A percentile compares a stretch with the other conserved stretches of the same genome.
Evolutionary conservation across 2,888 invertebrate genomes (phyloP).

Genomic region (Meiosimyza decipiens): DNA sequence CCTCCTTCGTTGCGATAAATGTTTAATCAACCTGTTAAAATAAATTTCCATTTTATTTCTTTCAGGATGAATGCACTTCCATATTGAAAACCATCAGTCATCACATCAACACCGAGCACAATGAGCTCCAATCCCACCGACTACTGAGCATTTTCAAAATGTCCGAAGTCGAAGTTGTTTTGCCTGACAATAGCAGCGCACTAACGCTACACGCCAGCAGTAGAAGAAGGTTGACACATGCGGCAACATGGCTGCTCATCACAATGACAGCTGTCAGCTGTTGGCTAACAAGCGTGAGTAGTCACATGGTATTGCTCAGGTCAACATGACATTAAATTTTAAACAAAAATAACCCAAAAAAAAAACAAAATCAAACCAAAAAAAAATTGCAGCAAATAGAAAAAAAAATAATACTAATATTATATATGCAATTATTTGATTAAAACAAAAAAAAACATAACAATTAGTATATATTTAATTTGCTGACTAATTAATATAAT

Average conservation of each 20-base stretch:
- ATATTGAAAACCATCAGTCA: constrained; percentile 84
- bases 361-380: constrained; percentile 18
- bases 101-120: constrained; percentile 86
- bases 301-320: constrained; percentile 30
- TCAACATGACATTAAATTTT: constrained; percentile 45
- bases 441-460: constrained; percentile 17
- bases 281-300: constrained; percentile 44
- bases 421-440: constrained; percentile 11
- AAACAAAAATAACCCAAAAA: no score
- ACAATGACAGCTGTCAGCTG: constrained; percentile 32
- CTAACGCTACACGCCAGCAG: constrained; percentile 40
- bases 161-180: constrained; percentile 89
- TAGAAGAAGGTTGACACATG: constrained; percentile 26
- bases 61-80: constrained; percentile 86
- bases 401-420: constrained; percentile 2
- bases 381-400: not conserved
- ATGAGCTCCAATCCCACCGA: constrained; percentile 87
- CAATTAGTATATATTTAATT: constrained; percentile 38
- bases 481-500: constrained; percentile 36
- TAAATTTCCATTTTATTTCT: constrained; percentile 47
- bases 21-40: not conserved
- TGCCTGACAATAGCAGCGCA: constrained; percentile 70
- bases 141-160: constrained; percentile 91
- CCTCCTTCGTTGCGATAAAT: not conserved
- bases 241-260: constrained; percentile 29